phyloP scores from a whole-genome alignment of 2,797 vertebrate species.

The Graptemys geographica region DNA sequence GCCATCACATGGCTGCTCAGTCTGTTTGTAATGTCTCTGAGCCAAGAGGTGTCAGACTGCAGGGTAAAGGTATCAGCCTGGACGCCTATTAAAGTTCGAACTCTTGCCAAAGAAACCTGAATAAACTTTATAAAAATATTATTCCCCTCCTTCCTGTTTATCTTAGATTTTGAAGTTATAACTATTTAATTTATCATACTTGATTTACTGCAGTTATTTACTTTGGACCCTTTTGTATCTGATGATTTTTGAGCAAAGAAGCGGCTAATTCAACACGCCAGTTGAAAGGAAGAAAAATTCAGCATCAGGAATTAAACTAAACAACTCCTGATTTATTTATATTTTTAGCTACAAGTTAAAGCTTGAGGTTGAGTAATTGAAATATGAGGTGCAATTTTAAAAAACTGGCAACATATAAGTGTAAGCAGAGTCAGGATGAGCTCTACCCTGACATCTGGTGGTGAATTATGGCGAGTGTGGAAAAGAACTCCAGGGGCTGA shows the following conservation, averaged over 20 bases:
- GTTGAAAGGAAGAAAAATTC: conserved; percentile 48
- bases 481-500: too few species aligned
- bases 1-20: conserved; percentile 25
- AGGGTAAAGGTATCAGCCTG: conserved; percentile 54
- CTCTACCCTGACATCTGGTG: too few species aligned
- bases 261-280: conserved; percentile 46
- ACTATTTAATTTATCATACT: conserved; percentile 42
- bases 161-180: conserved; percentile 63
- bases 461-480: too few species aligned
- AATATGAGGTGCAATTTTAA: not conserved
- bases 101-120: conserved; percentile 75
- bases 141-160: conserved; percentile 51
- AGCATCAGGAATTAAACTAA: conserved; percentile 38
- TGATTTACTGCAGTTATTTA: conserved; percentile 64
- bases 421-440: too few species aligned
- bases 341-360: conserved; percentile 57
- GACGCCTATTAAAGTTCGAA: conserved; percentile 62
- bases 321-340: conserved; percentile 66
- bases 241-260: conserved; percentile 58
- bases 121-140: conserved; percentile 66
- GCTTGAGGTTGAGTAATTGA: conserved; percentile 33
- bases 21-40: conserved; percentile 73
- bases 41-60: conserved; percentile 79
- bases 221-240: conserved; percentile 28
- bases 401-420: not conserved